Percentiles rank a stretch among this genome's conserved stretches.
Evolutionary conservation across 2,113 vertebrate species (phyloP).

Genomic region (Mastomys natalensis): DNA sequence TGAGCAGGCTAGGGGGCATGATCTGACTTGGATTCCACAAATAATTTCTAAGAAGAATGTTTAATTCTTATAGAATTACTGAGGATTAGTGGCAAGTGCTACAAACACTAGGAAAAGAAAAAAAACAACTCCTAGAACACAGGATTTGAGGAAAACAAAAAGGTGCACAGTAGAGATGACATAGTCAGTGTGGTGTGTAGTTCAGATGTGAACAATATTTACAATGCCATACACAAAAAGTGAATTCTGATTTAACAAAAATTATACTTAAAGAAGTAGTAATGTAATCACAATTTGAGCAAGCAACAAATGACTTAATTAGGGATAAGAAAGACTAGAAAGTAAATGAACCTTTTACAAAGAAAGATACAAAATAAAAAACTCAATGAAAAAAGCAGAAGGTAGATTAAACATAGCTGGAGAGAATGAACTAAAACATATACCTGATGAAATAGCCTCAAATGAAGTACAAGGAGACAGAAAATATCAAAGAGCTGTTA

Average conservation of each 20-base stretch:
- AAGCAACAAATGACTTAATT: slow-evolving; percentile 47
- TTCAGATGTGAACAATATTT: slow-evolving; percentile 55
- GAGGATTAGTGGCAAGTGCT: slow-evolving; percentile 43
- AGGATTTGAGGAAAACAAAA: slow-evolving; percentile 50
- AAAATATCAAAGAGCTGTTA: slow-evolving; percentile 49
- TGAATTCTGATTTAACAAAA: slow-evolving; percentile 53
- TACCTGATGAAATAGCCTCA: slow-evolving; percentile 44
- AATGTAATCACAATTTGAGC: slow-evolving; percentile 49
- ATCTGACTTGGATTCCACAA: slow-evolving; percentile 55
- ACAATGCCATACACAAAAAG: slow-evolving; percentile 33
- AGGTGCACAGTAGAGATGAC: neutral
- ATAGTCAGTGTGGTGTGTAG: neutral
- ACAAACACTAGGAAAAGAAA: slow-evolving; percentile 54
- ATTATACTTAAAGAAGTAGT: slow-evolving; percentile 35
- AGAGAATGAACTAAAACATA: slow-evolving; percentile 44
- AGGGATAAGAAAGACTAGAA: slow-evolving; percentile 55
- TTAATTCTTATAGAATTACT: neutral
- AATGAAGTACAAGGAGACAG: slow-evolving; percentile 49
- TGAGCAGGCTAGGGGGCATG: slow-evolving; percentile 40
- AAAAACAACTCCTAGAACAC: neutral
- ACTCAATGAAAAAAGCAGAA: slow-evolving; percentile 42
- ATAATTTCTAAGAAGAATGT: slow-evolving; percentile 61
- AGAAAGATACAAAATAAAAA: slow-evolving; percentile 63
- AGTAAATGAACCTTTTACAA: slow-evolving; percentile 3
- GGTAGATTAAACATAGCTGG: slow-evolving; percentile 29